These are phyloP conservation scores for Maconellicoccus hirsutus DNA, from an alignment of 1,140 invertebrate genomes.

Conservation along the genomic window DNA sequence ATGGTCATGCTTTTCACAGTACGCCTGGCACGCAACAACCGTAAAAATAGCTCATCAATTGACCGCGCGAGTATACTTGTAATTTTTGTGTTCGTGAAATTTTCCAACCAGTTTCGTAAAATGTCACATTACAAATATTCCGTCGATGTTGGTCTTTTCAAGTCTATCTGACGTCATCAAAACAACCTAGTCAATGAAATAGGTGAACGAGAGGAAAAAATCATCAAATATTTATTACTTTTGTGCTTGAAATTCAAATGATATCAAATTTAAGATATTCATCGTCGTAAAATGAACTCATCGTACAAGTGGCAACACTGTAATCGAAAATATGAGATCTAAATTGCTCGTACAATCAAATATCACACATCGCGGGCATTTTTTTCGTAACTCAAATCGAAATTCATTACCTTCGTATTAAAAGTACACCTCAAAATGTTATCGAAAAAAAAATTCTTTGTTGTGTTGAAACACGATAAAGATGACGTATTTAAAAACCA, in stretches of 20 bases:
- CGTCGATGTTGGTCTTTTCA: too few species aligned
- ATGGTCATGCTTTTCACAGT: too few species aligned
- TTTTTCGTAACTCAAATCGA: not conserved
- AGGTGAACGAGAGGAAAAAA: not conserved
- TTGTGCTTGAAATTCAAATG: not conserved
- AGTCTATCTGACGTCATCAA: not conserved
- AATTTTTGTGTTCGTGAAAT: too few species aligned
- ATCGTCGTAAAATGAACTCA: not conserved
- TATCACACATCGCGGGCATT: not conserved
- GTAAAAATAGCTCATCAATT: too few species aligned
- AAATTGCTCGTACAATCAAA: too few species aligned
- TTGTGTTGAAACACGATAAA: too few species aligned
- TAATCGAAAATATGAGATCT: conserved; percentile 10
- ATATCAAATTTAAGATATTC: not conserved
- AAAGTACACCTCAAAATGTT: not conserved
- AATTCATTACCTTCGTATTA: not conserved
- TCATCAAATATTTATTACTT: not conserved
- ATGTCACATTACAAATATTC: too few species aligned
- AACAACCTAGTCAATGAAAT: not conserved
- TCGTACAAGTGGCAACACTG: not conserved
- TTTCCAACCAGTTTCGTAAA: too few species aligned
- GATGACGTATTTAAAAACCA: too few species aligned
- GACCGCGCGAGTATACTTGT: too few species aligned
- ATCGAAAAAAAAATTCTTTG: too few species aligned
- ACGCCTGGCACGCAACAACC: too few species aligned